Evolutionary conservation across 2,797 vertebrate species (phyloP).

Genomic region (Aeoliscus strigatus): DNA sequence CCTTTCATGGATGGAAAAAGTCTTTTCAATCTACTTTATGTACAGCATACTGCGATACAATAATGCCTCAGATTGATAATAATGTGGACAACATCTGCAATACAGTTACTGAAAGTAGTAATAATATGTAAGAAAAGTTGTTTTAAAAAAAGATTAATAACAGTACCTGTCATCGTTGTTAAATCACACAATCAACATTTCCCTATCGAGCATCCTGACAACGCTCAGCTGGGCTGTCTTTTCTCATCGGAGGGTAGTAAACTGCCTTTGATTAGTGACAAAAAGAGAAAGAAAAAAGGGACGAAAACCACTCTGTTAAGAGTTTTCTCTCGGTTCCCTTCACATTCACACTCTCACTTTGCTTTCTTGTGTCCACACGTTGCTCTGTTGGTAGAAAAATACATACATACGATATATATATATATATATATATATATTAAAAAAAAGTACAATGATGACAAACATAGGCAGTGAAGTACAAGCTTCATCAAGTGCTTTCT

Average conservation of each 20-base stretch:
- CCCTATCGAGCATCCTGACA: slow-evolving; percentile 28
- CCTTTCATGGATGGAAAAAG: slow-evolving; percentile 70
- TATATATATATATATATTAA: no score
- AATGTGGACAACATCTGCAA: slow-evolving; percentile 69
- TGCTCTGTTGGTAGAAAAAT: slow-evolving; percentile 74
- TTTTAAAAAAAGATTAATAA: slow-evolving; percentile 60
- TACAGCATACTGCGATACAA: slow-evolving; percentile 72
- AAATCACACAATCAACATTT: slow-evolving; percentile 58
- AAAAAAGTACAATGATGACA: slow-evolving; percentile 65
- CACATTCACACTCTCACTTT: slow-evolving; percentile 56
- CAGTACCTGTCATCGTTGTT: slow-evolving; percentile 70
- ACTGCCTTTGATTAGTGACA: slow-evolving; percentile 28
- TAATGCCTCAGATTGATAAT: slow-evolving; percentile 68
- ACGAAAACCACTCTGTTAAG: slow-evolving; percentile 17
- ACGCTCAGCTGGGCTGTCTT: slow-evolving; percentile 21
- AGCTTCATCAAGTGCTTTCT: slow-evolving; percentile 71
- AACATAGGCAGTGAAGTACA: slow-evolving; percentile 61
- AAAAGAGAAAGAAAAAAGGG: slow-evolving; percentile 5
- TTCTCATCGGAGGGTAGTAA: slow-evolving; percentile 33
- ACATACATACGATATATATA: slow-evolving; percentile 69
- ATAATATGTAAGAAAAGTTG: slow-evolving; percentile 69
- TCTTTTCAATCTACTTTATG: slow-evolving; percentile 68
- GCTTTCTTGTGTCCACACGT: slow-evolving; percentile 44
- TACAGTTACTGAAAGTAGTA: slow-evolving; percentile 69
- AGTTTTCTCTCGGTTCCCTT: slow-evolving; percentile 42